These are phyloP conservation scores for Rhincodon typus DNA, from an alignment of 2,797 vertebrate genomes.

Conservation along the genomic window DNA sequence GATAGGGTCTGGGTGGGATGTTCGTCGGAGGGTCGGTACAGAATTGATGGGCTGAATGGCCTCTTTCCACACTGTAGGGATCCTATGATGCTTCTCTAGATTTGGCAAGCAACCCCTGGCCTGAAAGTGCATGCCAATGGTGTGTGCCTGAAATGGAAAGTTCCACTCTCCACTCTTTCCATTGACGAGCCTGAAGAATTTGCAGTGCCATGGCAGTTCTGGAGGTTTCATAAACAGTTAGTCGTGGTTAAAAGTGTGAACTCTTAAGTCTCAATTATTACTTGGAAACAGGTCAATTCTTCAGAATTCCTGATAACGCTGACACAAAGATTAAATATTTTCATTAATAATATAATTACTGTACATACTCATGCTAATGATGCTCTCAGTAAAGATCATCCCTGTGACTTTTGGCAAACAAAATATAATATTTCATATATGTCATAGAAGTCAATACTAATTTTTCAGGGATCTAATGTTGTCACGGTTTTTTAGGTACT, in stretches of 20 bases:
- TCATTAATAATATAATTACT: background rate
- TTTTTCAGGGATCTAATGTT: background rate
- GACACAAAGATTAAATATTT: background rate
- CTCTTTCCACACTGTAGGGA: too few species aligned
- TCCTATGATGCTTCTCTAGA: background rate
- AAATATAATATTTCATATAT: background rate
- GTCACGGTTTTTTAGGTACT: background rate
- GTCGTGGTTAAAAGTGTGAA: background rate
- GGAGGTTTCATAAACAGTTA: background rate
- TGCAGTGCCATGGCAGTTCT: background rate
- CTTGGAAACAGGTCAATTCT: background rate
- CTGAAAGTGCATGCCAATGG: background rate
- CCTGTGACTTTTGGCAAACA: too few species aligned
- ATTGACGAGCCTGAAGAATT: background rate
- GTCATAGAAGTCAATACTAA: background rate
- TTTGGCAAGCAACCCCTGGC: background rate
- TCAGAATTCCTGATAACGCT: background rate
- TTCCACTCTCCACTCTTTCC: background rate
- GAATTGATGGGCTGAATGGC: too few species aligned
- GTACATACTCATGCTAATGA: too few species aligned
- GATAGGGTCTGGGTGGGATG: too few species aligned
- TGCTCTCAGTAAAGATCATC: background rate
- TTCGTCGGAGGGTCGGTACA: too few species aligned
- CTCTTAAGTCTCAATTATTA: background rate
- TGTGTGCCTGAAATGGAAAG: background rate